A percentile compares a stretch with the other conserved stretches of the same genome.
phyloP scores from a whole-genome alignment of 2,797 vertebrate species.

The Serranus cabrilla region DNA sequence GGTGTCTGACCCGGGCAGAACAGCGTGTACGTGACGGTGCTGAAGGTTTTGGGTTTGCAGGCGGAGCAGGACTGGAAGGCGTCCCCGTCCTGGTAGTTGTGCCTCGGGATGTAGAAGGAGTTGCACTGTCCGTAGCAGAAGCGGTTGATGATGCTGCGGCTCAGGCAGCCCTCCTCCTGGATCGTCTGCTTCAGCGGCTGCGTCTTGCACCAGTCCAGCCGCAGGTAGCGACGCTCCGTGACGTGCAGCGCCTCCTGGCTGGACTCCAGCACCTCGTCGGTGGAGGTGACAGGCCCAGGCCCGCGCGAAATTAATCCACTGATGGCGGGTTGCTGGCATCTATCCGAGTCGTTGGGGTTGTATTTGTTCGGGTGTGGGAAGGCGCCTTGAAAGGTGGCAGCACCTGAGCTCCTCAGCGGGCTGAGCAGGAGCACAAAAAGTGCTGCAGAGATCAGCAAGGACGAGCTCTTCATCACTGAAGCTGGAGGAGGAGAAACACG shows the following conservation, averaged over 20 bases:
- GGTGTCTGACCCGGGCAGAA: slow-evolving; percentile 93
- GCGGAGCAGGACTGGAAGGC: slow-evolving; percentile 96
- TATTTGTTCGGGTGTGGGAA: slow-evolving; percentile 92
- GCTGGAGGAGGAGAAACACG: slow-evolving; percentile 24
- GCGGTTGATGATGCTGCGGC: slow-evolving; percentile 94
- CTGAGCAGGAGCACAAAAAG: slow-evolving; percentile 85
- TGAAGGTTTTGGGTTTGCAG: slow-evolving; percentile 95
- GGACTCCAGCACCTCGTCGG: slow-evolving; percentile 95
- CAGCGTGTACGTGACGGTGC: slow-evolving; percentile 93
- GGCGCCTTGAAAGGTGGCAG: slow-evolving; percentile 88
- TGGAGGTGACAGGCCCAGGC: slow-evolving; percentile 80
- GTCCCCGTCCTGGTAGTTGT: slow-evolving; percentile 91
- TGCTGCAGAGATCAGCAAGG: slow-evolving; percentile 65
- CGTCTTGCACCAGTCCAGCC: slow-evolving; percentile 97
- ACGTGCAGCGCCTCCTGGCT: slow-evolving; percentile 96
- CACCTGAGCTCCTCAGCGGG: slow-evolving; percentile 79
- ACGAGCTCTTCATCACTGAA: slow-evolving; percentile 54
- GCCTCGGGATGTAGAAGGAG: slow-evolving; percentile 97
- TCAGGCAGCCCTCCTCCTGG: slow-evolving; percentile 93
- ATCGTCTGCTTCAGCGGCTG: slow-evolving; percentile 97
- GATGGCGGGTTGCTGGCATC: slow-evolving; percentile 84
- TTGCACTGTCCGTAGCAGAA: slow-evolving; percentile 99
- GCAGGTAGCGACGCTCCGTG: slow-evolving; percentile 95
- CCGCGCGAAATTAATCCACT: slow-evolving; percentile 84
- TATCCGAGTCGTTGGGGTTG: slow-evolving; percentile 89